phyloP scores from a whole-genome alignment of 2,888 invertebrate species.

The Lissonota sp. region DNA sequence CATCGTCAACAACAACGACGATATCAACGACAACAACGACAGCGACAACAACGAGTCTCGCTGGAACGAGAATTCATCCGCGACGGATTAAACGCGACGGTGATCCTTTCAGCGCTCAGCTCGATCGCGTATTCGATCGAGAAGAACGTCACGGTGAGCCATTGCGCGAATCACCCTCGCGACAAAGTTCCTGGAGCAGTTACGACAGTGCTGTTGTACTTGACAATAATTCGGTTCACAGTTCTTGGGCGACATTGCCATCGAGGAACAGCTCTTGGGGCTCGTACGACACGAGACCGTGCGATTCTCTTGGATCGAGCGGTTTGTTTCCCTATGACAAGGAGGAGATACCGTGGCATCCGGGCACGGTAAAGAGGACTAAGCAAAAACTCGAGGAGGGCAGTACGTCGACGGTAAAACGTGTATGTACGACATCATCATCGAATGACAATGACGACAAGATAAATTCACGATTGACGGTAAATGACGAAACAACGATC shows the following conservation, averaged over 20 bases:
- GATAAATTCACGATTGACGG: constrained; percentile 71
- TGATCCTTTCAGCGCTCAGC: constrained; percentile 89
- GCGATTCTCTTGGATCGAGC: constrained; percentile 81
- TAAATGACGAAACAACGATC: constrained; percentile 73
- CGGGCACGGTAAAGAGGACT: constrained; percentile 89
- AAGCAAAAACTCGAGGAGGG: constrained; percentile 89
- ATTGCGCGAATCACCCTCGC: constrained; percentile 85
- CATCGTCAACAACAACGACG: constrained; percentile 50
- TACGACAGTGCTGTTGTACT: constrained; percentile 91
- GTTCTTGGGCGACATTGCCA: constrained; percentile 91
- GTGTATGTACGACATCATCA: constrained; percentile 81
- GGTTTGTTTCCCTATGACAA: constrained; percentile 86
- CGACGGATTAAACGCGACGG: constrained; percentile 83
- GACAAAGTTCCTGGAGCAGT: constrained; percentile 92
- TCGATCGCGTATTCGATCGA: constrained; percentile 89
- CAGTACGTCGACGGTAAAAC: constrained; percentile 79
- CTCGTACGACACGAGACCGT: constrained; percentile 87
- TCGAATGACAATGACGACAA: constrained; percentile 75
- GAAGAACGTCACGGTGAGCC: constrained; percentile 85
- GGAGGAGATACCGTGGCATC: constrained; percentile 88
- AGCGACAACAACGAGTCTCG: constrained; percentile 52
- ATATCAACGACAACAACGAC: constrained; percentile 54
- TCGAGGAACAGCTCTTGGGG: constrained; percentile 90
- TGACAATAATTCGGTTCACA: constrained; percentile 90
- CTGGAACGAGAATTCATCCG: constrained; percentile 58